Evolutionary conservation across 2,113 vertebrate genomes (phyloP), one percentile per base, ranked within the genome.

Genomic region (Coreoperca whiteheadi): DNA sequence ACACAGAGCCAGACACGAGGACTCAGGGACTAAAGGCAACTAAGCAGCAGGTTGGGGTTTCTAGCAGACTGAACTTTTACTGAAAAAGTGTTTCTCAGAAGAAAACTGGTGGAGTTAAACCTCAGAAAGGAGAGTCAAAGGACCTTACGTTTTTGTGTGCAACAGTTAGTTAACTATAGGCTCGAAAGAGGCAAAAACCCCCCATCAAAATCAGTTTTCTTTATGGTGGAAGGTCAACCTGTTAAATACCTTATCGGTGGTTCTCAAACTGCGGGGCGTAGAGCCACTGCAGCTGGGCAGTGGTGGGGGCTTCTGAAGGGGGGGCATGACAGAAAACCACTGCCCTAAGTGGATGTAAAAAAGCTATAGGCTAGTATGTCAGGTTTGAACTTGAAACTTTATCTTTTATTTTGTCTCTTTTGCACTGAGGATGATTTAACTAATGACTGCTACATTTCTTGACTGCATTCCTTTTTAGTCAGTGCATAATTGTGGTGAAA

Each of bases 1-100:
- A 80, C 14, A 53, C 39, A 7, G 84, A 81, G 74, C 77, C 84
- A 85, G 64, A 76, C 78, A 67, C 8, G 6, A 77, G 59, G 71
- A 85, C 39, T 61, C 34, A n/a, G 46, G 53, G 41, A 73, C 32
- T 59, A 54, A n/a, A 32, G 30, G 4, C 69, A 53, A 14, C 56
- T 30, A 20, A 28, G 65, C 70, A 61, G 41, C 61, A 75, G 66
- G 16, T n/a, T n/a, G 32, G 10, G 28, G 14, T 51, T 37, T 53
- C 4, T 39, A 60, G 10, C 21, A 74, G 61, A 11, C 39, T 65
- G 28, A 21, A 73, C 1, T 5, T 10, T 30, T 66, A 64, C 68
- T 71, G 23, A 46, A 32, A 65, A 32, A 10, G 1, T 8, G 57
- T 41, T 32, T 56, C 28, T 20, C 10, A 34, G 20, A 68, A n/a